phyloP scores from a whole-genome alignment of 1,140 invertebrate species.

The Lysiphlebus fabarum region DNA sequence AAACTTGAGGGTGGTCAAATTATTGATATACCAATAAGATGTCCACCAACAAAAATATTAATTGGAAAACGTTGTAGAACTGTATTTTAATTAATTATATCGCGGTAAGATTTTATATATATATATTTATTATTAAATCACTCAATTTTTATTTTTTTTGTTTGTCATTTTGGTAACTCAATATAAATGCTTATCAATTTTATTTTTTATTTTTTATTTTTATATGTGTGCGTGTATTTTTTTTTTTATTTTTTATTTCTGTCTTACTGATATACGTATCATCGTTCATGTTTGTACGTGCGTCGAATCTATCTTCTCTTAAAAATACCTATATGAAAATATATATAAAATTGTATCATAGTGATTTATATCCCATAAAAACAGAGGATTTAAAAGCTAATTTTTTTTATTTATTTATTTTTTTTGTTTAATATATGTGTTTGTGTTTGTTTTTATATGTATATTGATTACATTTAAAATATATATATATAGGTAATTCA shows the following conservation, averaged over 20 bases:
- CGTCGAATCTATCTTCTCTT: constrained; percentile 27
- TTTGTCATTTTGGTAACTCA: too few species aligned
- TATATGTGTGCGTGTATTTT: neutral
- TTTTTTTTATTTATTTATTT: too few species aligned
- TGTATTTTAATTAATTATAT: constrained; percentile 34
- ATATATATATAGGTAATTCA: too few species aligned
- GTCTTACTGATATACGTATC: constrained; percentile 22
- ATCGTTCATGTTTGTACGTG: constrained; percentile 22
- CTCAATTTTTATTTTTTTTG: neutral
- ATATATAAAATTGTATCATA: constrained; percentile 24
- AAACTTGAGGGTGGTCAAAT: constrained; percentile 36
- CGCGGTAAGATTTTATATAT: too few species aligned
- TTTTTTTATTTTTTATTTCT: too few species aligned
- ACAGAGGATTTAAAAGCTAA: too few species aligned
- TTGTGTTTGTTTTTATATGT: too few species aligned
- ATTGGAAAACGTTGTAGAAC: constrained; percentile 43
- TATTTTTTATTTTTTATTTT: neutral
- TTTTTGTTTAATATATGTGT: too few species aligned
- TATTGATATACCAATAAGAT: constrained; percentile 44
- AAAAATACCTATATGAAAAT: constrained; percentile 27
- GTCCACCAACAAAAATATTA: constrained; percentile 35
- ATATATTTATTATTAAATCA: constrained; percentile 1
- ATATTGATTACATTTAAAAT: too few species aligned
- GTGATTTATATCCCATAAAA: constrained; percentile 31
- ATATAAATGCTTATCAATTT: too few species aligned